phyloP scores from a whole-genome alignment of 2,113 vertebrate species.

The Natator depressus region DNA sequence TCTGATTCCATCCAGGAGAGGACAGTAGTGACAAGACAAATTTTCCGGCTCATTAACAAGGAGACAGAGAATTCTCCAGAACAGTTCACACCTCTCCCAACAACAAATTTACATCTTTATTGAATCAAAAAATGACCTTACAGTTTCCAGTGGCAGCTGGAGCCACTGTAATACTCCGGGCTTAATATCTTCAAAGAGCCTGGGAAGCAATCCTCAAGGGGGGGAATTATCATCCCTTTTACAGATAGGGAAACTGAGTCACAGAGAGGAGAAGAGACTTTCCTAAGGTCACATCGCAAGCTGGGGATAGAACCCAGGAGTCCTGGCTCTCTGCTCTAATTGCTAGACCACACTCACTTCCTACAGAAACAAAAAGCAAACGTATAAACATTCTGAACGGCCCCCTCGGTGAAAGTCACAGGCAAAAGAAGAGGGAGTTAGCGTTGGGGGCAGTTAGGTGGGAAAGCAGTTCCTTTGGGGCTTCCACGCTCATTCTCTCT shows the following conservation, averaged over 20 bases:
- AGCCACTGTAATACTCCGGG: neutral
- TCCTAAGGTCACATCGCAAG: neutral
- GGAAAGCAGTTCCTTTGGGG: neutral
- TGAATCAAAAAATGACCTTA: neutral
- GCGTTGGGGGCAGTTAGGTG: neutral
- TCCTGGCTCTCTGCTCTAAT: neutral
- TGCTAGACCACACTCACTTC: neutral
- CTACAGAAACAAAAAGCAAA: neutral
- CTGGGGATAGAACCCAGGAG: neutral
- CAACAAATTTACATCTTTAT: neutral
- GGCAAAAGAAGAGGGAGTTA: neutral
- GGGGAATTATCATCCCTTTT: neutral
- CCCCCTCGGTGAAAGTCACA: neutral
- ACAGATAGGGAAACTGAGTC: neutral
- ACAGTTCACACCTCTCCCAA: neutral
- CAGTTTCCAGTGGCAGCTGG: no score
- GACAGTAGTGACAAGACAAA: neutral
- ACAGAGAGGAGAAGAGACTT: neutral
- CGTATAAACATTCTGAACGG: no score
- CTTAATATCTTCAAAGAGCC: no score
- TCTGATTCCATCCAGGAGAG: neutral
- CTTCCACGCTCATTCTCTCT: no score
- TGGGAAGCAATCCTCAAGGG: neutral
- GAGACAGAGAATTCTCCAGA: neutral
- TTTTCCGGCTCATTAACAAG: neutral